These are phyloP conservation scores for Lycaon pictus DNA, from an alignment of 2,113 vertebrate species.

Conservation along the genomic window DNA sequence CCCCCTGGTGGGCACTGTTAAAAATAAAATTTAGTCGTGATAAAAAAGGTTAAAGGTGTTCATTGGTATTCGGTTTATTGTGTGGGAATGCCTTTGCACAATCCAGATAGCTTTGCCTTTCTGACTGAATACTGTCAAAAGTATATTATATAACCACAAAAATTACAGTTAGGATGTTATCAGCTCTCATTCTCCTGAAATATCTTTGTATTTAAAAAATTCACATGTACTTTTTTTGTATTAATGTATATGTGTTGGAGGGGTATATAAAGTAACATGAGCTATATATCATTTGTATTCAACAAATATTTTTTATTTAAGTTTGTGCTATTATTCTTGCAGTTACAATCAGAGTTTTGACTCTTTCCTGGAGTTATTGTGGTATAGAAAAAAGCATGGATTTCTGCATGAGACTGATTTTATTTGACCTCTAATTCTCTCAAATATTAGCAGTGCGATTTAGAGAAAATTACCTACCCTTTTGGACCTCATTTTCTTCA, in stretches of 20 bases:
- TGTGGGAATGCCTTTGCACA: neutral
- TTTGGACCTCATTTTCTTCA: neutral
- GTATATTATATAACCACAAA: neutral
- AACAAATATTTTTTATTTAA: neutral
- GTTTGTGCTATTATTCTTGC: neutral
- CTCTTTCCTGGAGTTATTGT: neutral
- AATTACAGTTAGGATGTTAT: neutral
- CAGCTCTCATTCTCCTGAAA: neutral
- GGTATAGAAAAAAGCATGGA: neutral
- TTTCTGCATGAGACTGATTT: neutral
- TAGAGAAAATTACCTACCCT: neutral
- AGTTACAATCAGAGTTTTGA: neutral
- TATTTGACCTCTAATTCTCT: neutral
- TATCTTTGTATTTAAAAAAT: neutral
- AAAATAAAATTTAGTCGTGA: conserved; percentile 53
- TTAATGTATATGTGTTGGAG: neutral
- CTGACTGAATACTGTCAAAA: neutral
- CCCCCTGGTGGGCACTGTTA: conserved; percentile 76
- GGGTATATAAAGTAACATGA: neutral
- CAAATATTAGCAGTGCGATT: neutral
- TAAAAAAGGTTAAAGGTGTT: conserved; percentile 52
- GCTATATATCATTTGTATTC: neutral
- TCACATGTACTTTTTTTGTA: neutral
- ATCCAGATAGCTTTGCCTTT: neutral
- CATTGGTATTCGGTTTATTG: neutral